Base-by-base conservation (phyloP, 2,113 vertebrate species). In the Gymnarchus niloticus region DNA sequence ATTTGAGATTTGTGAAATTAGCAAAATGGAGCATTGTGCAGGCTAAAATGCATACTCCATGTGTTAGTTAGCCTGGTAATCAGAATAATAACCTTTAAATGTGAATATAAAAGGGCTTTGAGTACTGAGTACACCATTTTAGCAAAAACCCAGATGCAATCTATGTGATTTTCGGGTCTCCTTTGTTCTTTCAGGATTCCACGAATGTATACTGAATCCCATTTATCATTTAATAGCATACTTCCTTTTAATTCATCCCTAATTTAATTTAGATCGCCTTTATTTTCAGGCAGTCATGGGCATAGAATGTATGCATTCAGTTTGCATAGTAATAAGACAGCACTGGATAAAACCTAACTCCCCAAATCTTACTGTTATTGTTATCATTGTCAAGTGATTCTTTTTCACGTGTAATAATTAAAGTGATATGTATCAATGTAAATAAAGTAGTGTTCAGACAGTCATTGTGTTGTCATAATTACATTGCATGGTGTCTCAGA, bases 1-100 rank as follows among this genome's bases (percentile, higher is more conserved):
- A 49, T 80, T 80, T 61, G 57, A 61, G 23, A 65, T 84, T 51
- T 65, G 83, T 41, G 33, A 84, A 84, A 73, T 44, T 61, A 65
- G 83, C 17, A 41, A 61, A 48, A 57, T 48, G 83, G 83, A 48
- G 83, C 41, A 73, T 14, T 33, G 65, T 73, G 19, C 65, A 37
- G 65, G 14, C 33, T 41, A 73, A 73, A 73, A 33, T 73, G 65
- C 65, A 73, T 73, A 73, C 65, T 73, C 41, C 65, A 73, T 73
- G 33, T 54, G 52, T 9, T 54, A 54, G 52, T 37, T 12, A 73
- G 65, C n/a, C n/a, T n/a, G n/a, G 19, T 73, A 73, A 25, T 69
- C 65, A 69, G 33, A 69, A 33, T 73, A 73, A 73, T 73, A 73
- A 41, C 19, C 12, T 17, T 73, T 6, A 33, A 41, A 73, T 73